Evolutionary conservation across 2,888 invertebrate species (phyloP).

Genomic region (Nomada ruficornis): DNA sequence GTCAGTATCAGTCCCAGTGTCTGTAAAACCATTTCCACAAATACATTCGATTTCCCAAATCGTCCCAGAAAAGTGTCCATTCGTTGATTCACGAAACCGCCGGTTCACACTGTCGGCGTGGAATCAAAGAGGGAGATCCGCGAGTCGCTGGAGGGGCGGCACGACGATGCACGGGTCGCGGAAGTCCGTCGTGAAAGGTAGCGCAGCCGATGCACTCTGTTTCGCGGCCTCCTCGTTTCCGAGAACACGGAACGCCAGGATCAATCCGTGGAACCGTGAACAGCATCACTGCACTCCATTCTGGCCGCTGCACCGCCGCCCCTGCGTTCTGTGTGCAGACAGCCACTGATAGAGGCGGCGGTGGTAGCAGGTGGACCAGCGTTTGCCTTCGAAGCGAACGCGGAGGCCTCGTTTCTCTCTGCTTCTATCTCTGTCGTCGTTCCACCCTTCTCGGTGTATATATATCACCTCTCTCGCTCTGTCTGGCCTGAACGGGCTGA

Average conservation of each 20-base stretch:
- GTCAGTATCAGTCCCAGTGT: too few relatives aligned
- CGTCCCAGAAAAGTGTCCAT: too few relatives aligned
- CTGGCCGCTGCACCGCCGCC: slow-evolving; percentile 43
- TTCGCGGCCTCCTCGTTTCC: not conserved
- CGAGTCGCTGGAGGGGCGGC: not conserved
- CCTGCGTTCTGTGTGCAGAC: slow-evolving; percentile 48
- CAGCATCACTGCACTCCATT: slow-evolving; percentile 66
- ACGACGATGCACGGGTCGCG: not conserved
- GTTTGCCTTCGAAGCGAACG: slow-evolving; percentile 47
- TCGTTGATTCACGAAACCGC: too few relatives aligned
- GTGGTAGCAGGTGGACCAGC: slow-evolving; percentile 56
- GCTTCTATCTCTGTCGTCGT: not conserved
- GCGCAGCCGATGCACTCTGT: not conserved
- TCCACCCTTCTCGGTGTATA: not conserved
- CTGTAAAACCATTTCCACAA: too few relatives aligned
- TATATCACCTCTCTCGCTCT: not conserved
- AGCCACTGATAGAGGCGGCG: slow-evolving; percentile 46
- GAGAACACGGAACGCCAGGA: slow-evolving; percentile 24
- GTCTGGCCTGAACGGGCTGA: not conserved
- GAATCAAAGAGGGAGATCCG: not conserved
- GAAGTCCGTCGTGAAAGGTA: slow-evolving; percentile 17
- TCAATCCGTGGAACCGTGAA: slow-evolving; percentile 58
- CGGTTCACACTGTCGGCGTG: too few relatives aligned
- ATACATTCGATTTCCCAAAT: too few relatives aligned
- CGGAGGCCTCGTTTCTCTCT: slow-evolving; percentile 48